Percentiles rank a stretch among this genome's conserved stretches.
phyloP scores from a whole-genome alignment of 2,888 invertebrate species.

The Callyntrura guangdongensis region DNA sequence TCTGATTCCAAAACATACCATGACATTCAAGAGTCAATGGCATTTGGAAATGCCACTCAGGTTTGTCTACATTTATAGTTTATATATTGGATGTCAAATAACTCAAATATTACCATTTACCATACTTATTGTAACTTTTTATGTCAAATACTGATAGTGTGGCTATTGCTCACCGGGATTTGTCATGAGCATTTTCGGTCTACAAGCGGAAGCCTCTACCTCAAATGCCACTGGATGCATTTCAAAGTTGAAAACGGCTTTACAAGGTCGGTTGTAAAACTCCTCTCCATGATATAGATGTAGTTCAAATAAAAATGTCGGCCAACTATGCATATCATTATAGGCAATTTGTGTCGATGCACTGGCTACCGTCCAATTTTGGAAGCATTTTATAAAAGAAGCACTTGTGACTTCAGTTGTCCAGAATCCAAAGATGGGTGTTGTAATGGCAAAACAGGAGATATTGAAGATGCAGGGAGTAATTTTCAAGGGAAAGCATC shows the following conservation, averaged over 20 bases:
- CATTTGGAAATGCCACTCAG: constrained; percentile 96
- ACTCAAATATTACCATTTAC: background rate
- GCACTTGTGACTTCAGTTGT: constrained; percentile 85
- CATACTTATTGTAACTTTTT: background rate
- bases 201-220: constrained; percentile 95
- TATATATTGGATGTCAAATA: no score
- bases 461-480: constrained; percentile 69
- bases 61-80: background rate
- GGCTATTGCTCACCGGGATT: constrained; percentile 98
- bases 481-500: constrained; percentile 13
- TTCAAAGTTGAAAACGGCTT: constrained; percentile 91
- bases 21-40: constrained; percentile 89
- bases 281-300: no score
- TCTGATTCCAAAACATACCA: constrained; percentile 89
- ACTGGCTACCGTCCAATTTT: constrained; percentile 98
- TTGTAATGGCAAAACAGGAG: constrained; percentile 40
- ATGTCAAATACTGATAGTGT: constrained; percentile 88
- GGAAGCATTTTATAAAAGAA: constrained; percentile 92
- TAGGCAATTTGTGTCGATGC: constrained; percentile 93
- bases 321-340: background rate
- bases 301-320: no score
- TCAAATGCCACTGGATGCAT: constrained; percentile 92
- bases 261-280: no score
- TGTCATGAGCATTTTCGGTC: constrained; percentile 68
- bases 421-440: constrained; percentile 56